Conservation (phyloP, 1,140 invertebrate genomes). For the Copidosoma floridanum region DNA sequence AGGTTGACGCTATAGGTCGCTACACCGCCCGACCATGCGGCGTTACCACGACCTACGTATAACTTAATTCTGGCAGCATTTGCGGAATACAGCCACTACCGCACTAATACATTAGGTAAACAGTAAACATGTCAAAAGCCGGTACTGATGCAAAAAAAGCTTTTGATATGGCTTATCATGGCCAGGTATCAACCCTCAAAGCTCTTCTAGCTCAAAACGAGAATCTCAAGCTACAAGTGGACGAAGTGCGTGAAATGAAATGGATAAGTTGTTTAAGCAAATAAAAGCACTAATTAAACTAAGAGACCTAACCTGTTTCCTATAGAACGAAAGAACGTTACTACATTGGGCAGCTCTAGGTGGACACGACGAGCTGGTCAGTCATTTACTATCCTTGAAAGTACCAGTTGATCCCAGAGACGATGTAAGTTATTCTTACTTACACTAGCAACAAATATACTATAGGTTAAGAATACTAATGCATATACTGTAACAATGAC, state of each 20-base stretch:
- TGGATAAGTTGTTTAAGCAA: not conserved
- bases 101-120: no score
- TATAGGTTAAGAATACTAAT: no score
- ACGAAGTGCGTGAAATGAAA: constrained; percentile 36
- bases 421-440: constrained; percentile 62
- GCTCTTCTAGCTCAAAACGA: constrained; percentile 38
- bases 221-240: constrained; percentile 37
- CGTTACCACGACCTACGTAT: no score
- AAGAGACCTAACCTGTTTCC: constrained; percentile 9
- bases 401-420: constrained; percentile 63
- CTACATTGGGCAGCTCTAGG: constrained; percentile 72
- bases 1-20: no score
- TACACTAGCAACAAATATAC: no score
- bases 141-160: constrained; percentile 19
- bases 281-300: not conserved
- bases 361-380: constrained; percentile 65
- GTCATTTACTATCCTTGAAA: constrained; percentile 62
- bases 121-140: constrained; percentile 4
- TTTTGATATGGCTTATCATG: constrained; percentile 48
- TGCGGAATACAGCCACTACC: no score
- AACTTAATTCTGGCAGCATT: not conserved
- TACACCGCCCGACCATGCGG: no score
- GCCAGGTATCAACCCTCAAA: constrained; percentile 41
- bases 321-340: constrained; percentile 59
- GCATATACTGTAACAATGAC: no score